Base-by-base conservation (phyloP, 2,113 vertebrate species). In the Phoxinus phoxinus region DNA sequence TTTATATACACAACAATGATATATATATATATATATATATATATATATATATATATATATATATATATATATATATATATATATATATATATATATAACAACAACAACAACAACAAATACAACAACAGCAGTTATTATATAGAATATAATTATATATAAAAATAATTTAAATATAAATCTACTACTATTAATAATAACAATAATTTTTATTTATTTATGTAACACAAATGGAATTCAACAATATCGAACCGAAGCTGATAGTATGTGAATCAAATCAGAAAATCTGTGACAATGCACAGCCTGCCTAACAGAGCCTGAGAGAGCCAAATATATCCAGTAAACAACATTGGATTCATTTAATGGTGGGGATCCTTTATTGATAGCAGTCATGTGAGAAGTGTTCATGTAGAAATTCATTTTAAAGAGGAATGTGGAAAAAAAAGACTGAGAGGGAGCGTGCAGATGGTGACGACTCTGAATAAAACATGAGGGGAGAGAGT, bases 391-490 rank as follows among this genome's bases (percentile, higher is more conserved):
- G 17, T 30, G 72, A 65, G 3, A 41, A 7, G 4, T 27, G 10
- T 41, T 73, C n/a, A 25, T 59, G 23, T 15, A 83, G 32, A 27
- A 59, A 84, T 69, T 32, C 59, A 25, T 79, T 79, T 41, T 59
- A 79, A 59, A 79, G 76, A 79, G 59, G 76, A 41, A 79, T 79
- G 53, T 61, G 32, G 63, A 32, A 75, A 37, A 75, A 37, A 87
- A 74, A 53, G 48, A 3, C 51, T 76, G 48, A 44, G 44, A 75
- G 69, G 37, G 11, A 73, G 71, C 11, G 48, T 2, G 6, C 87
- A 88, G 80, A 86, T 86, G 80, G 87, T 27, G 48, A 81, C 25
- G 58, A 77, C 41, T 15, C 51, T 71, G 84, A 86, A 88, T 77
- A 32, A 80, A 88, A 88, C 73, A 88, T 81, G 76, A 83, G 48